Evolutionary conservation across 1,140 invertebrate species (phyloP).

Genomic region (Drosophila lacteicornis): DNA sequence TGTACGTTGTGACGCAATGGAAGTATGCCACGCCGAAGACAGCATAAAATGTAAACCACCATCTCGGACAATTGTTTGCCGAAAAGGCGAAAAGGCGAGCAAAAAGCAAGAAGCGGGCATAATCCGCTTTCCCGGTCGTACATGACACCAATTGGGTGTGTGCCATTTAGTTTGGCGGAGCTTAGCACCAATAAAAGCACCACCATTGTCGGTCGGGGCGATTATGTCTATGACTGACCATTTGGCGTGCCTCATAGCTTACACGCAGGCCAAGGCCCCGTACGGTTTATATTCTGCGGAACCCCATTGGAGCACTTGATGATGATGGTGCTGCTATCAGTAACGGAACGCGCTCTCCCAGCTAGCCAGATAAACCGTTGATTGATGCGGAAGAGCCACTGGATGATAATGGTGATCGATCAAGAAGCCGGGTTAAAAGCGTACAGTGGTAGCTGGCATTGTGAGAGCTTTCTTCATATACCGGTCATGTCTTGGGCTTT

Average conservation of each 20-base stretch:
- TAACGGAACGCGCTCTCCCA: conserved; percentile 37
- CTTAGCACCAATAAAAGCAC: conserved; percentile 72
- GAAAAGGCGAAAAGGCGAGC: conserved; percentile 29
- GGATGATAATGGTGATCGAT: conserved; percentile 57
- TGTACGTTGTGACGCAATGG: conserved; percentile 71
- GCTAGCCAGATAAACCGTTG: conserved; percentile 50
- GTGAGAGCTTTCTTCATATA: background rate
- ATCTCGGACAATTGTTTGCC: conserved; percentile 41
- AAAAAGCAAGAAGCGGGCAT: conserved; percentile 29
- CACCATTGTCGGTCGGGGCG: conserved; percentile 46
- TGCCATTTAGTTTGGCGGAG: conserved; percentile 53
- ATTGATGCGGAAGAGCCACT: conserved; percentile 62
- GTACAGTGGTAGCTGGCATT: conserved; percentile 17
- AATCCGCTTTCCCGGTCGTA: conserved; percentile 50
- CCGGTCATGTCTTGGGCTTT: conserved; percentile 1
- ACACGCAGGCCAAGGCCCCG: conserved; percentile 2
- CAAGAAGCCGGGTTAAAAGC: conserved; percentile 30
- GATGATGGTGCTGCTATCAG: conserved; percentile 9
- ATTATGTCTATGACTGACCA: conserved; percentile 39
- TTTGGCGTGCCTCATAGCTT: conserved; percentile 38
- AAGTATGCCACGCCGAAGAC: conserved; percentile 66
- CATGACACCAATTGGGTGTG: conserved; percentile 62
- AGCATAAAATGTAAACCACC: conserved; percentile 36
- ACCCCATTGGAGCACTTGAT: conserved; percentile 32
- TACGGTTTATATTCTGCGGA: conserved; percentile 54